A percentile compares a stretch with the other conserved stretches of the same genome.
These are phyloP conservation scores for Chelonus insularis DNA, from an alignment of 1,140 invertebrate species.

Conservation along the genomic window DNA sequence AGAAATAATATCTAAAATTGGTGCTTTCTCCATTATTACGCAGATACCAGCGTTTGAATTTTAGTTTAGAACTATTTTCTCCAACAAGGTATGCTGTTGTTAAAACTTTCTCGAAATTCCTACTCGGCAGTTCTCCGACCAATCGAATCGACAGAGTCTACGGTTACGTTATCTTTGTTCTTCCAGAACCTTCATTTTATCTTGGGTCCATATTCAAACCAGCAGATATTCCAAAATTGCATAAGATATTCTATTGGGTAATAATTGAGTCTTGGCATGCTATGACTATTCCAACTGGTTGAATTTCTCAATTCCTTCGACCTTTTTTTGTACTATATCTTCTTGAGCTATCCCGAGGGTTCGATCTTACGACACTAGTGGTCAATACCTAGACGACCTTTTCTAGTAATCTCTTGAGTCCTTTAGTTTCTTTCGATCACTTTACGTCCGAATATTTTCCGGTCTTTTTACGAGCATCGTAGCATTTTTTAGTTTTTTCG, in stretches of 20 bases:
- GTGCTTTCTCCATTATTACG: constrained; percentile 39
- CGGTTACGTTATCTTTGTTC: constrained; percentile 8
- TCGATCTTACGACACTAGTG: background rate
- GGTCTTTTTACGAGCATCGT: background rate
- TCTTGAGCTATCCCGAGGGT: background rate
- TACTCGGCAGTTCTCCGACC: constrained; percentile 32
- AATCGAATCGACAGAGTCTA: constrained; percentile 23
- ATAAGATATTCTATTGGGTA: constrained; percentile 34
- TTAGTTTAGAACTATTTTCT: constrained; percentile 47
- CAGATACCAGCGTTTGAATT: constrained; percentile 27
- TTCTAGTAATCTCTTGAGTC: background rate
- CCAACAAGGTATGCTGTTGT: constrained; percentile 48
- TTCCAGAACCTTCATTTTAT: background rate
- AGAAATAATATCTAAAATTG: constrained; percentile 32
- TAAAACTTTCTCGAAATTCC: constrained; percentile 53
- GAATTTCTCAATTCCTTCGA: background rate
- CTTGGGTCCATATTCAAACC: constrained; percentile 7
- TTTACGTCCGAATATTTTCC: background rate
- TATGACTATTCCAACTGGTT: background rate
- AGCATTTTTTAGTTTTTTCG: too few species aligned
- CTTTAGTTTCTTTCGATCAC: background rate
- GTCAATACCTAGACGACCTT: background rate
- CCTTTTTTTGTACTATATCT: too few species aligned
- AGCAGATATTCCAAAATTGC: constrained; percentile 50
- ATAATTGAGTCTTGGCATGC: constrained; percentile 51